Conservation (phyloP, 2,888 invertebrate genomes). For the Lordiphosa andalusiaca region DNA sequence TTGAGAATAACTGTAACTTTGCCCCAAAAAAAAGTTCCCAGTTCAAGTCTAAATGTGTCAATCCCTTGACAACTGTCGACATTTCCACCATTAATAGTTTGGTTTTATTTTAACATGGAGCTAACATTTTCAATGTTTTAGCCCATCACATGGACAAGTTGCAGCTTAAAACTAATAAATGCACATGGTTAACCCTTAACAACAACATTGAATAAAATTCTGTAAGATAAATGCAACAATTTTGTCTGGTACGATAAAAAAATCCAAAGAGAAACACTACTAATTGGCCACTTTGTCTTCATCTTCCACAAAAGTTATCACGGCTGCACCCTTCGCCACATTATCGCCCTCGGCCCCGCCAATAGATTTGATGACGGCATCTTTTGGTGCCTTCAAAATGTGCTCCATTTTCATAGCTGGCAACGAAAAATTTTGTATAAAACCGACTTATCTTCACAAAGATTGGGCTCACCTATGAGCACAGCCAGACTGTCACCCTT, state of each 20-base stretch:
- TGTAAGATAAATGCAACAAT: slow-evolving; percentile 70
- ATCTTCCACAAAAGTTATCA: slow-evolving; percentile 83
- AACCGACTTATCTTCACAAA: background rate
- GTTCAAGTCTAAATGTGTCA: no score
- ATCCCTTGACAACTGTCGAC: no score
- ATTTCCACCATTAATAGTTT: background rate
- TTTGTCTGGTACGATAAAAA: slow-evolving; percentile 39
- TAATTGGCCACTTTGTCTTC: slow-evolving; percentile 35
- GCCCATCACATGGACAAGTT: slow-evolving; percentile 55
- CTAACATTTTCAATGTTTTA: slow-evolving; percentile 42
- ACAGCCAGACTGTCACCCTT: slow-evolving; percentile 95
- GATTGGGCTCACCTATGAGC: slow-evolving; percentile 84
- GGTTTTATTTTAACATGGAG: background rate
- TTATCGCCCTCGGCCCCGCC: slow-evolving; percentile 89
- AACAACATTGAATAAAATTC: slow-evolving; percentile 15
- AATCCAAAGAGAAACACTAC: background rate
- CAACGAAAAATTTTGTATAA: background rate
- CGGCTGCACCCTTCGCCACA: slow-evolving; percentile 87
- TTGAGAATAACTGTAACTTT: no score
- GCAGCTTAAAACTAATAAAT: slow-evolving; percentile 67
- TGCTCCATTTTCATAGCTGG: slow-evolving; percentile 99
- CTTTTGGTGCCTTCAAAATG: slow-evolving; percentile 90
- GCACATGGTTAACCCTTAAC: slow-evolving; percentile 44
- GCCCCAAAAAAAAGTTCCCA: no score
- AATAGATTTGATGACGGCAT: slow-evolving; percentile 88